Evolutionary conservation across 2,113 vertebrate genomes (phyloP), one percentile per base, ranked within the genome.

Genomic region (Spheniscus mendiculus): DNA sequence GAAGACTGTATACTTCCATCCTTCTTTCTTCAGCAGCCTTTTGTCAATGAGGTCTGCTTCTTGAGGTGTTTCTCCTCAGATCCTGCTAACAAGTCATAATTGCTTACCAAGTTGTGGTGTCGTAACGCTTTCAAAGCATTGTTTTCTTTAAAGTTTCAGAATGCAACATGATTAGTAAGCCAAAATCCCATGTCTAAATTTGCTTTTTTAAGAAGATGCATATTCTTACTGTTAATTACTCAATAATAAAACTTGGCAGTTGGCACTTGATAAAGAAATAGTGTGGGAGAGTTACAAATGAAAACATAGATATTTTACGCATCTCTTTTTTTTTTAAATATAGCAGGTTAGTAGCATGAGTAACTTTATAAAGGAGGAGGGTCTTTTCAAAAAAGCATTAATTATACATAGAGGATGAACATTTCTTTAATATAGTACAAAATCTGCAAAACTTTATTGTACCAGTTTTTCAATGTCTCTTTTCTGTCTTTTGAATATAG

Each of bases 301-400:
- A 59, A 79, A 86, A 55, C 3, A 12, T 3, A 69, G 29, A 5
- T 83, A 14, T 59, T 94, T 76, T 88, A 58, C 26, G 47, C 8
- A n/a, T 69, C 5, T 21, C 3, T 47, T 36, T 63, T 36, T 63
- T 49, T 45, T 34, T 2, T 14, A 80, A 83, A 40, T 80, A 6
- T 16, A 17, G 69, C 29, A 63, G 9, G 18, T 82, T 85, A 50
- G 16, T 58, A 71, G 42, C 49, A 18, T 55, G 18, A 87, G 6
- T 80, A 62, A 38, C 63, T 84, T 79, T 27, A 76, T 29, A 63
- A 63, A 90, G 16, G 17, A 69, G 45, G 20, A 94, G 49, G 44
- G 34, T 73, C 25, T 94, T 91, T 92, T 95, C 15, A 66, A 84
- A 88, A 58, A 81, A 58, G 6, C 84, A n/a, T 95, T 92, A 79